Percentiles rank a stretch among this genome's conserved stretches.
phyloP scores from a whole-genome alignment of 2,888 invertebrate genomes.

The Mesochorus sp. region DNA sequence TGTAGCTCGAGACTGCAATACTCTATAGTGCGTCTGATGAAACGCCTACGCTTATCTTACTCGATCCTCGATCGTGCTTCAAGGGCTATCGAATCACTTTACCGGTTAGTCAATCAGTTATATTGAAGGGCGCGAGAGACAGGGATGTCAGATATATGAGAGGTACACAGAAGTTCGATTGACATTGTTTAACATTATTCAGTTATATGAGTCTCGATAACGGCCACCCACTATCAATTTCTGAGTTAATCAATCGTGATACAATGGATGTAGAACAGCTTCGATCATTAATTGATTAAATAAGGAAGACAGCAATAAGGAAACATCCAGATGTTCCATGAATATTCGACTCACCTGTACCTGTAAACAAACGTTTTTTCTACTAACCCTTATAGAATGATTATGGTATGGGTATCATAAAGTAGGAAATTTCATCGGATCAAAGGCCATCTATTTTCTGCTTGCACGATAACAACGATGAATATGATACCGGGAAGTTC shows the following conservation, averaged over 20 bases:
- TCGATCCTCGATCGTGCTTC: slow-evolving; percentile 1
- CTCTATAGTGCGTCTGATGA: not conserved
- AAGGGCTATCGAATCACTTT: slow-evolving; percentile 10
- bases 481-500: not conserved
- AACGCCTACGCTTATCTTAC: slow-evolving; percentile 6
- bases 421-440: not conserved
- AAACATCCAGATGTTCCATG: too few relatives aligned
- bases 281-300: too few relatives aligned
- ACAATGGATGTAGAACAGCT: not conserved
- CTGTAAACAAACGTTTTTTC: too few relatives aligned
- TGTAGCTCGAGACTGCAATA: not conserved
- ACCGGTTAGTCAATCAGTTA: slow-evolving; percentile 5
- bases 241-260: not conserved
- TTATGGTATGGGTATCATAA: too few relatives aligned
- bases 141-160: not conserved
- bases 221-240: too few relatives aligned
- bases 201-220: not conserved
- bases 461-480: not conserved
- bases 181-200: slow-evolving; percentile 17
- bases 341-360: too few relatives aligned
- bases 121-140: slow-evolving; percentile 3
- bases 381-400: too few relatives aligned
- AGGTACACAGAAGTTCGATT: slow-evolving; percentile 11
- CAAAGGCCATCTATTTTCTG: not conserved
- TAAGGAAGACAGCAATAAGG: too few relatives aligned